Evolutionary conservation across 2,113 vertebrate genomes (phyloP), one percentile per base, ranked within the genome.

Genomic region (Austrofundulus limnaeus): DNA sequence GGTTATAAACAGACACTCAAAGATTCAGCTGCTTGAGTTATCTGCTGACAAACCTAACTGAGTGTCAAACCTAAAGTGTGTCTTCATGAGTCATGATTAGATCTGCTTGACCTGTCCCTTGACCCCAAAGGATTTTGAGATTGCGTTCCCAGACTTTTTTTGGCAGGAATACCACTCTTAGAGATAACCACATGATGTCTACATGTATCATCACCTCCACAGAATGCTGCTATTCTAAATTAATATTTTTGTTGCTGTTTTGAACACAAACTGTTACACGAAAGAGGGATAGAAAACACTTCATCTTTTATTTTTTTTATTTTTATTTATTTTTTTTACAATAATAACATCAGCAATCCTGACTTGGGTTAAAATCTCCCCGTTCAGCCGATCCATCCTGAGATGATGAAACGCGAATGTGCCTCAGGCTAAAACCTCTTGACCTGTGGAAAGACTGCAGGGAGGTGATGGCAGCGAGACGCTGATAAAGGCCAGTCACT

Each of bases 371-470:
- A 51, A 21, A 5, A 42, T 10, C 5, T 34, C 25, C 24, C 5
- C n/a, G 48, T 78, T 58, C 25, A 48, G 63, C 21, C 31, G 0
- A 19, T 72, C 43, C 17, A 46, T 80, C 61, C 56, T 11, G 11
- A 34, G 16, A 70, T 51, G 76, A 61, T 82, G 79, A 84, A 84
- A 83, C 73, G 77, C 25, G 54, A 63, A 69, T 77, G 70, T 55
- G 60, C 71, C 73, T 65, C 71, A 73, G 69, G 66, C 76, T 69
- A 6, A 64, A 86, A 62, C 78, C 82, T 85, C 75, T 89, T 91
- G 88, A 89, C 85, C 86, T 81, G 78, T 72, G 77, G 81, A 78
- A 83, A 57, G 65, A 80, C 84, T 79, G 74, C 68, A 66, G 77
- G 80, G 74, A 84, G 76, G 80, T 65, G 82, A 62, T 73, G 85